Base-by-base conservation (phyloP, 2,888 invertebrate genomes). In the Philonicus albiceps region DNA sequence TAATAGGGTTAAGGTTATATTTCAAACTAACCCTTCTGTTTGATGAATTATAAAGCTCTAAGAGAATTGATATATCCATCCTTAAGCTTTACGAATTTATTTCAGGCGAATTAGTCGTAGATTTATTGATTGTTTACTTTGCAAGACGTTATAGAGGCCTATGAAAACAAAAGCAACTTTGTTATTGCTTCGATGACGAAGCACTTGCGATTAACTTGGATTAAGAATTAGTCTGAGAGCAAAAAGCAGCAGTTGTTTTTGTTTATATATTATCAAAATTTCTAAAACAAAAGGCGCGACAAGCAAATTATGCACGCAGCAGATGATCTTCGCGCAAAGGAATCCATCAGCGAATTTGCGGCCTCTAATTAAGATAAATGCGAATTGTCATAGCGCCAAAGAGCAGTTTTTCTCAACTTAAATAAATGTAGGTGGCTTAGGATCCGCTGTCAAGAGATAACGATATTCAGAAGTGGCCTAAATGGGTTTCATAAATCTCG, bases 311-410 rank as follows among this genome's bases (percentile, higher is more conserved):
- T 53, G 19, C n/a, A 53, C 53, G 19, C n/a, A 53, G 8, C 53
- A 19, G 53, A 49, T 49, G 49, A 55, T 55, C 19, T 81, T 19
- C n/a, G 16, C 19, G 16, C 55, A 81, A 64, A 64, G 81, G 74
- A 30, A 74, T 37, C 37, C 74, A 31, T 31, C 74, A 74, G 74
- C 16, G 30, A 16, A n/a, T 74, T 27, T 31, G 34, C 27, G 31
- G n/a, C 30, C 3, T 53, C 30, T 81, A 81, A 81, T 81, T 81
- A 64, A 81, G 81, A 81, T 22, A 64, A 81, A 81, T 64, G 81
- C 55, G 64, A 27, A 27, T 64, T 64, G 19, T 81, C 81, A 55
- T 27, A 81, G 64, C n/a, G 19, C 30, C 22, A 8, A n/a, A 0
- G 27, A 53, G 49, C 55, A 3, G 55, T 64, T 81, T 81, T 81